These are phyloP conservation scores for Amiota minor DNA, from an alignment of 2,888 invertebrate genomes.

Conservation along the genomic window DNA sequence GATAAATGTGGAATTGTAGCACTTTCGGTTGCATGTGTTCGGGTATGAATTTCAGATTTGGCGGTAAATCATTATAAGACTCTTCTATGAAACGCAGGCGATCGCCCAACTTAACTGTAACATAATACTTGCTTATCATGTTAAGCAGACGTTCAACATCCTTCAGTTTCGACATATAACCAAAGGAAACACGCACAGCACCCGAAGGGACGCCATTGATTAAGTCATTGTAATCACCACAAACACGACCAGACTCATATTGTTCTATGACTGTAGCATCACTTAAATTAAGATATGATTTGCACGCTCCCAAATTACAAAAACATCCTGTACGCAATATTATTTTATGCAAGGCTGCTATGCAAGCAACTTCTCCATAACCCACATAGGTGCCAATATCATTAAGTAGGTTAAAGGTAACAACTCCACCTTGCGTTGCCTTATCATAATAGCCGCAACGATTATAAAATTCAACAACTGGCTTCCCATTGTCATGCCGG, in stretches of 20 bases:
- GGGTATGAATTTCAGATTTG: constrained; percentile 58
- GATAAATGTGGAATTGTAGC: constrained; percentile 82
- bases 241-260: constrained; percentile 90
- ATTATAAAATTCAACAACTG: constrained; percentile 82
- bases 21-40: constrained; percentile 61
- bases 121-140: constrained; percentile 86
- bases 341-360: constrained; percentile 90
- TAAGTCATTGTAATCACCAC: constrained; percentile 91
- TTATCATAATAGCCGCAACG: constrained; percentile 80
- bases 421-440: constrained; percentile 85
- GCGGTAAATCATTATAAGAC: constrained; percentile 54
- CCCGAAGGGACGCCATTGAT: constrained; percentile 92
- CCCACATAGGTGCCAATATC: constrained; percentile 87
- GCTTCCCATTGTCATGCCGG: constrained; percentile 82
- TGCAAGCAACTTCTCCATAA: constrained; percentile 91
- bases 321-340: constrained; percentile 94
- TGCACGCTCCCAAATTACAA: constrained; percentile 97
- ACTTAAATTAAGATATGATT: constrained; percentile 82
- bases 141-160: constrained; percentile 82
- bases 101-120: constrained; percentile 65
- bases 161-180: constrained; percentile 85
- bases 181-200: constrained; percentile 92
- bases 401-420: constrained; percentile 90
- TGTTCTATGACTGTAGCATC: constrained; percentile 83
- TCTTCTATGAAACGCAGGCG: constrained; percentile 55